Evolutionary conservation across 2,113 vertebrate species (phyloP).

Genomic region (Choloepus hoffmanni): DNA sequence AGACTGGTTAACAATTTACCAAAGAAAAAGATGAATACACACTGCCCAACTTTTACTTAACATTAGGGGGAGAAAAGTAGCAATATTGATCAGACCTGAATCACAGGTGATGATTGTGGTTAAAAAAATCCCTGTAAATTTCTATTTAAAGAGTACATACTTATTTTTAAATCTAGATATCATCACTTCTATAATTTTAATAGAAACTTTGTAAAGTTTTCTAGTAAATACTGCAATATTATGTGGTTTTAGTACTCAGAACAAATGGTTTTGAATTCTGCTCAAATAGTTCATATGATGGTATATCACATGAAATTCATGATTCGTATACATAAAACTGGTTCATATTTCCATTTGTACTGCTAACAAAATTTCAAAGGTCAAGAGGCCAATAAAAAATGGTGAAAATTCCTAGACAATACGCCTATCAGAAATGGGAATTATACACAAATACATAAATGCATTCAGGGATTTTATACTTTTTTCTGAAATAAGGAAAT

Average conservation of each 20-base stretch:
- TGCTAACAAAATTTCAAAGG: neutral
- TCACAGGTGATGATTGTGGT: neutral
- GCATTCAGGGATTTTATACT: constrained; percentile 35
- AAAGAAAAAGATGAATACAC: constrained; percentile 5
- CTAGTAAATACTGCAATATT: neutral
- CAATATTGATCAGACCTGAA: neutral
- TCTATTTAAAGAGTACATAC: neutral
- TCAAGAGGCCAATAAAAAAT: neutral
- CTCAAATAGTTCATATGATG: neutral
- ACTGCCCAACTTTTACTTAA: neutral
- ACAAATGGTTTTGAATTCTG: constrained; percentile 21
- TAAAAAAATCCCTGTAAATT: neutral
- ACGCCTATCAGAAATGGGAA: neutral
- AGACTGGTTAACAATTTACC: neutral
- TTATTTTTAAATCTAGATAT: constrained; percentile 52
- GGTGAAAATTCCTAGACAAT: neutral
- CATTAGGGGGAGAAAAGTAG: neutral
- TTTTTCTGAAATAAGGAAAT: constrained; percentile 38
- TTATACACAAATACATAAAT: neutral
- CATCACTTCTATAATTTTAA: neutral
- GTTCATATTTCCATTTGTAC: neutral
- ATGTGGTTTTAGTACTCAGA: neutral
- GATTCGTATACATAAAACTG: neutral
- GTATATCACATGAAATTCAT: neutral
- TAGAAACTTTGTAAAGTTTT: neutral